Evolutionary conservation across 2,113 vertebrate species (phyloP).

Genomic region (Halichoeres trimaculatus): DNA sequence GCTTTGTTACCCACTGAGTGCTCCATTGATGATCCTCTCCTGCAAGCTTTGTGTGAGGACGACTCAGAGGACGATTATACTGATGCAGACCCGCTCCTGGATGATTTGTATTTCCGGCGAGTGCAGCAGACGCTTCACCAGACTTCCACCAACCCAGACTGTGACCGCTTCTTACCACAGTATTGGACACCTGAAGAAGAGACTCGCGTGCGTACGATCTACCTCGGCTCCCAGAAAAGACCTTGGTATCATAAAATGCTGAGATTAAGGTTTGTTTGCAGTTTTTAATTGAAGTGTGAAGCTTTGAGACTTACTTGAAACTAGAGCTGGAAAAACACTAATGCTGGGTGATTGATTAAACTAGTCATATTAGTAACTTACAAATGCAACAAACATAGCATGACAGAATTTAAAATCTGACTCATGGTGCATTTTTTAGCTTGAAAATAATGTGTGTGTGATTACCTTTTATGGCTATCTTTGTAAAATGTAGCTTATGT

Average conservation of each 20-base stretch:
- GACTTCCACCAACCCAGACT: conserved; percentile 77
- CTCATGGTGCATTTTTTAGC: not conserved
- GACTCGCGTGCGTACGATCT: conserved; percentile 85
- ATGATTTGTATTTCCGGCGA: conserved; percentile 90
- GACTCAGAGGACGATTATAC: conserved; percentile 78
- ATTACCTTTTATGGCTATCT: not conserved
- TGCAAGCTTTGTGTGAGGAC: conserved; percentile 52
- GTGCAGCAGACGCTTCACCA: conserved; percentile 81
- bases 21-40: conserved; percentile 52
- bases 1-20: not conserved
- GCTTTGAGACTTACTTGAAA: not conserved
- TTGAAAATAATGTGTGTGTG: not conserved
- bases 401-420: no score
- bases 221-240: conserved; percentile 86
- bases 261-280: conserved; percentile 89
- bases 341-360: not conserved
- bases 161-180: conserved; percentile 88
- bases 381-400: no score
- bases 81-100: conserved; percentile 86
- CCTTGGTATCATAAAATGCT: conserved; percentile 95
- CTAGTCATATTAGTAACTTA: no score
- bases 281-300: conserved; percentile 1
- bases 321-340: conserved; percentile 20
- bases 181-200: conserved; percentile 89
- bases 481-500: not conserved